Base-by-base conservation (phyloP, 2,113 vertebrate species). In the Scophthalmus maximus region DNA sequence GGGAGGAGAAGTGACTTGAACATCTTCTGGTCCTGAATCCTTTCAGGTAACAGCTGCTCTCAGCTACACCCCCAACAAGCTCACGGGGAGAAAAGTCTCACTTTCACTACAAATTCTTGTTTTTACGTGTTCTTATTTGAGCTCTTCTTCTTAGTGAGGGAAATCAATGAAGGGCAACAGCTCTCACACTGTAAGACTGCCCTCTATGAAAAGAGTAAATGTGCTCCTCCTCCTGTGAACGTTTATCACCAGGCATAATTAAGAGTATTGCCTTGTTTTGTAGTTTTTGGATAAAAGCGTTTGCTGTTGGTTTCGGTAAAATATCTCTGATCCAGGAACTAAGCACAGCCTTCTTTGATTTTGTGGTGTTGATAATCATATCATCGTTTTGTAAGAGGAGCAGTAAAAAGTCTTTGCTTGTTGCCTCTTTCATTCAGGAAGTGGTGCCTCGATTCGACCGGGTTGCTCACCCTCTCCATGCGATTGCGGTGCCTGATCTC, bases 401-500 rank as follows among this genome's bases (percentile, higher is more conserved):
- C 44, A 38, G 11, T 12, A 15, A 7, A 59, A 14, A 15, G n/a
- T n/a, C 25, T 6, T 3, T 0, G 18, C 22, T 22, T 22, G 11
- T 17, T 42, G 15, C 25, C 51, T 50, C 15, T 62, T 51, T 56
- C 26, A 68, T 25, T 3, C 60, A 27, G 4, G 29, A 29, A 15
- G 20, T 9, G 8, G 34, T 27, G 30, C 14, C 18, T 18, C 25
- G 40, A 10, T 22, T 60, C 3, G 1, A 17, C n/a, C 8, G 0
- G 15, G 8, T 49, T 3, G 78, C 92, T 94, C 86, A 99, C 98
- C 94, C 95, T 92, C 89, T 98, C 96, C 97, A 99, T 99, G 69
- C 97, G 95, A 90, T 95, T 97, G 68, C 92, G 96, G 87, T 99
- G 98, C 22, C 98, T 92, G 72, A 97, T 94, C 89, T 99, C 98